Percentiles rank a stretch among this genome's conserved stretches.
These are phyloP conservation scores for Cisticola juncidis DNA, from an alignment of 2,113 vertebrate genomes.

Conservation along the genomic window DNA sequence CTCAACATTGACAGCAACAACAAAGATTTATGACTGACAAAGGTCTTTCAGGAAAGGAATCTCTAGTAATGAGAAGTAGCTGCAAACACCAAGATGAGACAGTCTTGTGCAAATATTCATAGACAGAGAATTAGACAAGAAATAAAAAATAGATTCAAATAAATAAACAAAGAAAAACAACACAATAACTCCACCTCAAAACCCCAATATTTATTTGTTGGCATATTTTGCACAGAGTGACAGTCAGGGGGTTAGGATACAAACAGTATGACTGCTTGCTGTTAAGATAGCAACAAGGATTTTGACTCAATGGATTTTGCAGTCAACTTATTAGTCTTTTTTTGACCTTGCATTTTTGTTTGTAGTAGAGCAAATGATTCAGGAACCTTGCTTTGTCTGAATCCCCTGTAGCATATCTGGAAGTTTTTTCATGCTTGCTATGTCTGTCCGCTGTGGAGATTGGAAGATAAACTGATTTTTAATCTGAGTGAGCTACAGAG, in stretches of 20 bases:
- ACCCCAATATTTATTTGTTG: fast-evolving
- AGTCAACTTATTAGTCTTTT: neutral
- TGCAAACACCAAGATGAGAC: neutral
- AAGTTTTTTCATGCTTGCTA: neutral
- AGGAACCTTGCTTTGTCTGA: neutral
- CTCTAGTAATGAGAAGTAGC: neutral
- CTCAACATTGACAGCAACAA: neutral
- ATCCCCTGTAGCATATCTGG: neutral
- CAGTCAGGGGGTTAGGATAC: neutral
- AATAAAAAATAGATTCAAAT: neutral
- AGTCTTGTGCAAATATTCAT: neutral
- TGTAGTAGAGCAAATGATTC: neutral
- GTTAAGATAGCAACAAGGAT: neutral
- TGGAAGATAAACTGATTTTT: neutral
- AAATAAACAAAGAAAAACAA: too few relatives aligned
- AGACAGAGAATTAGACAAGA: neutral
- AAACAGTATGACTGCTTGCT: neutral
- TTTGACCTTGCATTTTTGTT: neutral
- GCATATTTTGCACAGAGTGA: neutral
- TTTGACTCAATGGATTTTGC: neutral
- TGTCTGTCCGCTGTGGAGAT: neutral
- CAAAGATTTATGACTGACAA: neutral
- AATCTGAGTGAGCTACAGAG: neutral
- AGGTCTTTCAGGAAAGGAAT: neutral
- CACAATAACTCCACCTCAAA: neutral